phyloP scores from a whole-genome alignment of 2,113 vertebrate genomes.

The Chloroceryle aenea region DNA sequence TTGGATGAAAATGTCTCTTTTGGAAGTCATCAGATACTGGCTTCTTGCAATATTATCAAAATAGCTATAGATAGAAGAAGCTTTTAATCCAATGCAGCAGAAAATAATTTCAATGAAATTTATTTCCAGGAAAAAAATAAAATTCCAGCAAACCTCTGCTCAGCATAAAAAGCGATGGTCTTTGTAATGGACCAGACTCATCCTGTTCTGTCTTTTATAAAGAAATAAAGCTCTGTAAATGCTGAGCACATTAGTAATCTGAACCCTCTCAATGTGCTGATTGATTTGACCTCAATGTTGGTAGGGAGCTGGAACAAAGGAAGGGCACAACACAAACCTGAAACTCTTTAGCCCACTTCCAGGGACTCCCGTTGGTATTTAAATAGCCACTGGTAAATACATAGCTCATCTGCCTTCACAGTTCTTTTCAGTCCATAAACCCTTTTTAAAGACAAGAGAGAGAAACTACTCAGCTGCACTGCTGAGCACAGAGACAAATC shows the following conservation, averaged over 20 bases:
- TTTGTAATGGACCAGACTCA: not conserved
- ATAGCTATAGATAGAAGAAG: not conserved
- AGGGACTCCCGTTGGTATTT: not conserved
- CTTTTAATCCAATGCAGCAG: not conserved
- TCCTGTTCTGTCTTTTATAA: not conserved
- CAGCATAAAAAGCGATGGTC: not conserved
- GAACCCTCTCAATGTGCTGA: not conserved
- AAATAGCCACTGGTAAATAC: not conserved
- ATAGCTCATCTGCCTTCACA: not conserved
- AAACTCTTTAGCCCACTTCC: not conserved
- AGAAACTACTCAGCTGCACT: not conserved
- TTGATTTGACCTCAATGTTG: accelerated
- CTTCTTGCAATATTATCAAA: not conserved
- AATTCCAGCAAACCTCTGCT: not conserved
- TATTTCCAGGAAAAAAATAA: not conserved
- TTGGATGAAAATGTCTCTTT: not conserved
- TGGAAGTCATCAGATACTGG: not conserved
- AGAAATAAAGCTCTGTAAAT: not conserved
- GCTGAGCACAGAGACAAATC: not conserved
- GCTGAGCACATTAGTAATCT: not conserved
- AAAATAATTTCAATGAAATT: not conserved
- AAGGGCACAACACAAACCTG: not conserved
- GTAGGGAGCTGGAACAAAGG: not conserved
- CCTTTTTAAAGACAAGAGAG: not conserved
- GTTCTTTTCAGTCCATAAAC: not conserved